These are phyloP conservation scores for Epirrita christyi DNA, from an alignment of 2,888 invertebrate species.

Conservation along the genomic window DNA sequence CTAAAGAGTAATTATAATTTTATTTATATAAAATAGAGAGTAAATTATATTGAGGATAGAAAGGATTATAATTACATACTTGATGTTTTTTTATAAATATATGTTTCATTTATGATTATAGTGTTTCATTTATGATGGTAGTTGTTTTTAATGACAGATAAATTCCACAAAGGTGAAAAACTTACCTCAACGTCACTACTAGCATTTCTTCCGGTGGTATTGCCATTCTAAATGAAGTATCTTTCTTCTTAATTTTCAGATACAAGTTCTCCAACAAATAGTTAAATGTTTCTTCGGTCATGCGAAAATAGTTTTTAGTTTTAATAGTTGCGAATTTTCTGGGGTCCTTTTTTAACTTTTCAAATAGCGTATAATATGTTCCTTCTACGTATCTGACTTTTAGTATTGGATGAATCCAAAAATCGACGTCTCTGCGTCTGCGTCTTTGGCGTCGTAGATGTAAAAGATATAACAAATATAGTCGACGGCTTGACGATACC, in stretches of 20 bases:
- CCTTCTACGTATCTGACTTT: conserved; percentile 21
- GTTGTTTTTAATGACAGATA: conserved; percentile 18
- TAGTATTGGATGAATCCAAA: conserved; percentile 28
- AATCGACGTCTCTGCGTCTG: conserved; percentile 22
- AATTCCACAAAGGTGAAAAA: conserved; percentile 15
- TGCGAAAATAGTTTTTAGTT: conserved; percentile 28
- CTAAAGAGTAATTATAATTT: conserved; percentile 26
- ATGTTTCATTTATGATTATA: conserved; percentile 18
- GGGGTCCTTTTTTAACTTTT: conserved; percentile 26
- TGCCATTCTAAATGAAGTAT: conserved; percentile 28
- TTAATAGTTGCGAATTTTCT: conserved; percentile 26
- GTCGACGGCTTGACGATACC: no score
- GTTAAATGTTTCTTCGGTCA: conserved; percentile 25
- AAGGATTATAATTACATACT: conserved; percentile 22
- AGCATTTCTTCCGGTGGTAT: conserved; percentile 24
- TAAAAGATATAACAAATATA: no score
- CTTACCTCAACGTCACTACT: conserved; percentile 20
- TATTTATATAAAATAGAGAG: conserved; percentile 20
- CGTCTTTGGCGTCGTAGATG: conserved; percentile 17
- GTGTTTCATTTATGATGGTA: conserved; percentile 19
- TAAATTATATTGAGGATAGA: conserved; percentile 23
- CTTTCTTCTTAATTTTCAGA: conserved; percentile 26
- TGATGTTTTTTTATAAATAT: conserved; percentile 20
- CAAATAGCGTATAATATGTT: conserved; percentile 27
- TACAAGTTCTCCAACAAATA: conserved; percentile 25